phyloP scores from a whole-genome alignment of 2,797 vertebrate genomes.

The Enteromius viviparus region DNA sequence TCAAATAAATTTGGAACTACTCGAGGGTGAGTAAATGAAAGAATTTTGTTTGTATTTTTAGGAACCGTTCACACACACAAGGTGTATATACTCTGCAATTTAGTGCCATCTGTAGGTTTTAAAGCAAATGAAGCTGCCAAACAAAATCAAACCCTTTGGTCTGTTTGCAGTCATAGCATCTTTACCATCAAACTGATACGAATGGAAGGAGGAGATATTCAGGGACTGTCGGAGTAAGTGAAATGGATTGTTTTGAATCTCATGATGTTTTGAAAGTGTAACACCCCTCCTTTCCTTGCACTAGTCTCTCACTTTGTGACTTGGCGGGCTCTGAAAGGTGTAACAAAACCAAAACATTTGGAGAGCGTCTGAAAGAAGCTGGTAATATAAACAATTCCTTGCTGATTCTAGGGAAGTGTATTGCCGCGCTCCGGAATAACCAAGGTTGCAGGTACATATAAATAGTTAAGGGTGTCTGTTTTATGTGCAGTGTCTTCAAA shows the following conservation, averaged over 20 bases:
- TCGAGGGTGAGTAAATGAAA: too few relatives aligned
- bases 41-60: too few relatives aligned
- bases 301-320: constrained; percentile 87
- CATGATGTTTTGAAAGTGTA: background rate
- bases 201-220: constrained; percentile 68
- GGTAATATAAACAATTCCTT: constrained; percentile 93
- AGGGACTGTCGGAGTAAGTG: constrained; percentile 86
- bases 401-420: constrained; percentile 91
- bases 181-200: constrained; percentile 88
- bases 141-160: background rate
- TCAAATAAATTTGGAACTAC: too few relatives aligned
- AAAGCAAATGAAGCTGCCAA: background rate
- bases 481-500: background rate
- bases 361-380: constrained; percentile 89
- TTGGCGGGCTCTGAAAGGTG: constrained; percentile 91
- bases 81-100: background rate
- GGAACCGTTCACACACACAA: too few relatives aligned
- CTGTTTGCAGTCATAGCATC: constrained; percentile 85
- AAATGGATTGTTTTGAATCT: background rate
- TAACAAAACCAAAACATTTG: constrained; percentile 88
- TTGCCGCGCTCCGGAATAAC: constrained; percentile 84
- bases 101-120: background rate
- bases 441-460: constrained; percentile 79
- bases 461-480: background rate
- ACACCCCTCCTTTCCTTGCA: constrained; percentile 50